Percentiles rank a stretch among this genome's conserved stretches.
These are phyloP conservation scores for Pipistrellus nathusii DNA, from an alignment of 2,797 vertebrate species.

Conservation along the genomic window DNA sequence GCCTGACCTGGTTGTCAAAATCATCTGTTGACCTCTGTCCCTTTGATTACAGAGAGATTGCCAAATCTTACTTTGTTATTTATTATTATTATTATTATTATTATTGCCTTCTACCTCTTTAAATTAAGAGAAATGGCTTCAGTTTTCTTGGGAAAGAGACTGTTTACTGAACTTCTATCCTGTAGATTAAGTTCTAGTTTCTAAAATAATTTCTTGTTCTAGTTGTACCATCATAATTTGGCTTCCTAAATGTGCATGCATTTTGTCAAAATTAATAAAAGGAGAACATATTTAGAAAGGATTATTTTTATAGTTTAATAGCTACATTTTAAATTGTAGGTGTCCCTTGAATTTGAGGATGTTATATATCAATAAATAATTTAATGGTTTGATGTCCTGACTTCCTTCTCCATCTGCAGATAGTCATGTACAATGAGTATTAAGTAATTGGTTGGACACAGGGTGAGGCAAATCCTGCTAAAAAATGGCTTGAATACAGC, in stretches of 20 bases:
- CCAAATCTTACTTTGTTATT: neutral
- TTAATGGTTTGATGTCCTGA: neutral
- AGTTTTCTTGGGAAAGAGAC: neutral
- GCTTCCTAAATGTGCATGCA: neutral
- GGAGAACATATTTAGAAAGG: neutral
- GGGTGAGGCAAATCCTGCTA: neutral
- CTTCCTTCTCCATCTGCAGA: neutral
- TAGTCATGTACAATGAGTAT: neutral
- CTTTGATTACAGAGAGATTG: neutral
- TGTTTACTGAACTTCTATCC: neutral
- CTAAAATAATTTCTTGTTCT: neutral
- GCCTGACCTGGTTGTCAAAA: neutral
- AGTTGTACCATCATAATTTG: neutral
- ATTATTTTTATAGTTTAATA: neutral
- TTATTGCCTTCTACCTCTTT: neutral
- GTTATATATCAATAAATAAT: neutral
- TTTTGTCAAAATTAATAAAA: conserved; percentile 38
- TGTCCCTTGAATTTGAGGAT: neutral
- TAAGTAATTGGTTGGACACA: neutral
- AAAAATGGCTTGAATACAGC: neutral
- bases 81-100: too few relatives aligned
- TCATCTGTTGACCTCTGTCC: neutral
- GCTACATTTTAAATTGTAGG: neutral
- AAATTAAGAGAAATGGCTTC: neutral
- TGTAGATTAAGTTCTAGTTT: neutral